phyloP scores from a whole-genome alignment of 2,113 vertebrate species.

The Neolamprologus longior region DNA sequence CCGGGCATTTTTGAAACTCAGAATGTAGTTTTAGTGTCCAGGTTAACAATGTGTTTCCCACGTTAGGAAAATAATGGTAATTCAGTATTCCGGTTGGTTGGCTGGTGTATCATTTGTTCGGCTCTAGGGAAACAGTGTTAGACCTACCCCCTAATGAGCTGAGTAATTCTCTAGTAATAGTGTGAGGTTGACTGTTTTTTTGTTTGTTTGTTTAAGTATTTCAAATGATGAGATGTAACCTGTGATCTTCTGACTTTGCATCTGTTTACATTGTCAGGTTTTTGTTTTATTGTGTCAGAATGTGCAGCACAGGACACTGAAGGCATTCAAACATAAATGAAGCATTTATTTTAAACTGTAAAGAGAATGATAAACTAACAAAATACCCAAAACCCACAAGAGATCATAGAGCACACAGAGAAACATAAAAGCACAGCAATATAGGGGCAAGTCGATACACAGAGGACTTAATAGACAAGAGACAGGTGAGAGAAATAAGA shows the following conservation, averaged over 20 bases:
- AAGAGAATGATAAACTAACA: not conserved
- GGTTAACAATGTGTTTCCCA: not conserved
- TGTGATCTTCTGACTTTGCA: not conserved
- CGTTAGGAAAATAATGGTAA: not conserved
- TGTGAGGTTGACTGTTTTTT: not conserved
- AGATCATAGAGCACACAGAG: not conserved
- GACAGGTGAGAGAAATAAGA: not conserved
- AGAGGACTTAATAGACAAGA: not conserved
- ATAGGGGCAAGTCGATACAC: not conserved
- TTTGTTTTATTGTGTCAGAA: not conserved
- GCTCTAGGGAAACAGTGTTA: not conserved
- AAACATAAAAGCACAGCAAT: not conserved
- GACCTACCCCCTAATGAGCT: rapidly evolving
- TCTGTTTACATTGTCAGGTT: not conserved
- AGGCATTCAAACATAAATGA: not conserved
- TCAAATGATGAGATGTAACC: not conserved
- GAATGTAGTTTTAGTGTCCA: not conserved
- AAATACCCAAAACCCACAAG: not conserved
- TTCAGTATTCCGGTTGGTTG: not conserved
- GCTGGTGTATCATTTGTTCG: not conserved
- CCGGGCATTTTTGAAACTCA: not conserved
- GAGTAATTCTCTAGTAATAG: not conserved
- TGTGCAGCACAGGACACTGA: rapidly evolving
- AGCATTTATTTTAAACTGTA: not conserved
- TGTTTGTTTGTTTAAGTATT: not conserved